Percentiles rank a stretch among this genome's conserved stretches.
phyloP scores from a whole-genome alignment of 2,113 vertebrate species.

The Antechinus flavipes region DNA sequence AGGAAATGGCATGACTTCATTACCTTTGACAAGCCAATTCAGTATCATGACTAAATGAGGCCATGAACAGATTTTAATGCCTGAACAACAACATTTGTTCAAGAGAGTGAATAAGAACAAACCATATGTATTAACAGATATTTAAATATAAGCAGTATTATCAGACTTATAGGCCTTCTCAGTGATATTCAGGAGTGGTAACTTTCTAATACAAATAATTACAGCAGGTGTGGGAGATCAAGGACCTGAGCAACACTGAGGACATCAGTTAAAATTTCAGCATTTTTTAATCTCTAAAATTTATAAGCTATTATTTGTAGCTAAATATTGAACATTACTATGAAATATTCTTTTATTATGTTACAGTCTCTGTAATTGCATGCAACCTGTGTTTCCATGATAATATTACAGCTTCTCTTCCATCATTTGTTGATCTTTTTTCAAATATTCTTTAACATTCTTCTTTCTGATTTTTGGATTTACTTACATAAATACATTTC shows the following conservation, averaged over 20 bases:
- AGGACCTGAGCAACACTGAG: constrained; percentile 96
- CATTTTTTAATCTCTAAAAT: constrained; percentile 97
- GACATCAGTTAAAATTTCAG: constrained; percentile 95
- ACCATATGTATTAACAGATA: constrained; percentile 49
- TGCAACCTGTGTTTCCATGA: constrained; percentile 88
- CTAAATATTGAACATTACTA: constrained; percentile 97
- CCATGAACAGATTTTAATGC: neutral
- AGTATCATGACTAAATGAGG: neutral
- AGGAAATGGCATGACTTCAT: neutral
- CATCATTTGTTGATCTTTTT: neutral
- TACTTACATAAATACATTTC: neutral
- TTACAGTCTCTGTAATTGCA: constrained; percentile 97
- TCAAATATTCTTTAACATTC: neutral
- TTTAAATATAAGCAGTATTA: fast-evolving
- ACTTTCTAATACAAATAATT: constrained; percentile 98
- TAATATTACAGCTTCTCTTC: neutral
- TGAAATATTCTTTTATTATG: constrained; percentile 97
- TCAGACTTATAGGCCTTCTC: constrained; percentile 90
- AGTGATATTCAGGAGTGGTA: constrained; percentile 95
- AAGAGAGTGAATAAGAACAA: constrained; percentile 62
- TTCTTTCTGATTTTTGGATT: neutral
- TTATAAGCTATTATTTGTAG: constrained; percentile 91
- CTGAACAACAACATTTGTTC: neutral
- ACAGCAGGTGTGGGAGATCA: constrained; percentile 94
- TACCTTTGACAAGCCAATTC: neutral